Percentiles rank a stretch among this genome's conserved stretches.
Evolutionary conservation across 2,797 vertebrate species (phyloP).

Genomic region (Nothura maculosa): DNA sequence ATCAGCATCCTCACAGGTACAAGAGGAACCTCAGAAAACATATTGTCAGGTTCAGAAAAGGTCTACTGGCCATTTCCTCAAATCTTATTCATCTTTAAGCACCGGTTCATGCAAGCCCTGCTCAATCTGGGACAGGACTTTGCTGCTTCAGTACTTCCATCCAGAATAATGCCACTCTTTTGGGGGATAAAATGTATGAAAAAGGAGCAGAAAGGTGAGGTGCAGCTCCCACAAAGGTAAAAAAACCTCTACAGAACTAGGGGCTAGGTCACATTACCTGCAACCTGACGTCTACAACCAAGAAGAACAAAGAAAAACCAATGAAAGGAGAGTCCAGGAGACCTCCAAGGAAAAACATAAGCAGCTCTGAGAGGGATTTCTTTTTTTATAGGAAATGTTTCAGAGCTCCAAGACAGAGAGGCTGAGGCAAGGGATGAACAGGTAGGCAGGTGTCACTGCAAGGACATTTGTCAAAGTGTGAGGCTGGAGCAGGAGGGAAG

Average conservation of each 20-base stretch:
- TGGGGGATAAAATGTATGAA: not conserved
- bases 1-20: not conserved
- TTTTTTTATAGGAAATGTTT: not conserved
- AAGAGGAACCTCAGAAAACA: slow-evolving; percentile 43
- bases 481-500: not conserved
- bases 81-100: slow-evolving; percentile 22
- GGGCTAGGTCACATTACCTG: not conserved
- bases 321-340: fast-evolving
- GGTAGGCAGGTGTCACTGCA: not conserved
- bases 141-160: slow-evolving; percentile 18
- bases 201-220: not conserved
- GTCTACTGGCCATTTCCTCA: slow-evolving; percentile 35
- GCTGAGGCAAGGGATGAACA: not conserved
- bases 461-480: not conserved
- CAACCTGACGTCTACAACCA: not conserved
- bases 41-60: slow-evolving; percentile 25
- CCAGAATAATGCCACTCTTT: not conserved
- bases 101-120: not conserved
- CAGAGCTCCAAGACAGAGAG: not conserved
- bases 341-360: not conserved
- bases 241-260: not conserved
- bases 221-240: not conserved
- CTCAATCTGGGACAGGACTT: slow-evolving; percentile 2
- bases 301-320: not conserved
- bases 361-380: not conserved